These are phyloP conservation scores for Desoria tigrina DNA, from an alignment of 2,888 invertebrate genomes.

Conservation along the genomic window DNA sequence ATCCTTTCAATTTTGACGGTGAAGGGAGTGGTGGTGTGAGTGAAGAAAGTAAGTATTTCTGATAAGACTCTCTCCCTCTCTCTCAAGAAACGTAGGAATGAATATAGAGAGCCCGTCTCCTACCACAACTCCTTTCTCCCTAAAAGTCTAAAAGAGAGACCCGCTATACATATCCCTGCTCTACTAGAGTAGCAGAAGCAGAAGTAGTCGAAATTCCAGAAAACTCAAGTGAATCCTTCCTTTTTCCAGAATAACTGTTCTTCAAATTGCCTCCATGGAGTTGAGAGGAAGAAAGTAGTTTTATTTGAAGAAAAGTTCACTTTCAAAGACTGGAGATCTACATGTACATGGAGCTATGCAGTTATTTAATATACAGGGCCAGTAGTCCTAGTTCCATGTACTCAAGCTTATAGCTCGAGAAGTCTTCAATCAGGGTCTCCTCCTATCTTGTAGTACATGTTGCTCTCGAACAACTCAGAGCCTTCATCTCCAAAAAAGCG, in stretches of 20 bases:
- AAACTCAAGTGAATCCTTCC: neutral
- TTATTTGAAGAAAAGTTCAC: conserved; percentile 7
- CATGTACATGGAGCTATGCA: neutral
- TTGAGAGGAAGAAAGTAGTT: conserved; percentile 10
- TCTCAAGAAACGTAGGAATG: too few relatives aligned
- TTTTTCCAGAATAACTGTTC: neutral
- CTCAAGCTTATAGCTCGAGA: neutral
- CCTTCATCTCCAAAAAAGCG: too few relatives aligned
- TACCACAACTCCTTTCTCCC: too few relatives aligned
- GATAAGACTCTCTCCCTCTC: neutral
- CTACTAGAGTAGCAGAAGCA: neutral
- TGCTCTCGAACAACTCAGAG: conserved; percentile 1
- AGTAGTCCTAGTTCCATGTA: neutral
- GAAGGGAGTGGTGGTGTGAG: neutral
- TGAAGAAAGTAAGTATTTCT: neutral
- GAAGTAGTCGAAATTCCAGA: neutral
- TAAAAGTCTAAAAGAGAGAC: neutral
- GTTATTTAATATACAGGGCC: conserved; percentile 10
- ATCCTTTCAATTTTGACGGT: neutral
- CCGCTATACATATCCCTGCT: neutral
- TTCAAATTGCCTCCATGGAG: conserved; percentile 7
- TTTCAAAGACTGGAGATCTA: neutral
- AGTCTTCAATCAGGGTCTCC: conserved; percentile 3
- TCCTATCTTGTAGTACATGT: neutral
- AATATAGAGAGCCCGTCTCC: too few relatives aligned